Conservation (phyloP, 2,888 invertebrate species). For the Eupeodes latifasciatus region DNA sequence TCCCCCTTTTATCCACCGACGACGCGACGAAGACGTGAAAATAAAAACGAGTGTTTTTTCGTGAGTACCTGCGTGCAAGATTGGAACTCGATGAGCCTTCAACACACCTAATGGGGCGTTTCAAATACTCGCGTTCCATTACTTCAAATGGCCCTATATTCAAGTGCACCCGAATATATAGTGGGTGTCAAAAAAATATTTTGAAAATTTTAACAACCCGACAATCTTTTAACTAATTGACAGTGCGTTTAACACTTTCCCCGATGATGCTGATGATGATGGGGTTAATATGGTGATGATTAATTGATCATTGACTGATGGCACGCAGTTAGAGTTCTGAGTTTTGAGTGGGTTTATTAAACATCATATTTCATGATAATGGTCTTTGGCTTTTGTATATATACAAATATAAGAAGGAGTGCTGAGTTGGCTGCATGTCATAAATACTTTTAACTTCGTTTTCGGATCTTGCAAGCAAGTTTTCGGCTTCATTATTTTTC, state of each 20-base stretch:
- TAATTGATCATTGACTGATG: conserved; percentile 68
- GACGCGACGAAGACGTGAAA: neutral
- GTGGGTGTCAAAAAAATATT: conserved; percentile 72
- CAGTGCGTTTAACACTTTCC: conserved; percentile 50
- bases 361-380: conserved; percentile 71
- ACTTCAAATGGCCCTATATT: conserved; percentile 1
- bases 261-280: conserved; percentile 29
- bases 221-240: conserved; percentile 67
- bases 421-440: conserved; percentile 29
- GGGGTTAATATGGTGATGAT: conserved; percentile 74
- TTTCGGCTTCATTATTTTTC: neutral
- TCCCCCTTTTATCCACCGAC: neutral
- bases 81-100: conserved; percentile 35
- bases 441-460: neutral
- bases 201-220: conserved; percentile 69
- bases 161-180: neutral
- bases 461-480: neutral
- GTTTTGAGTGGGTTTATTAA: conserved; percentile 72
- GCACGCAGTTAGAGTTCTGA: neutral
- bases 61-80: conserved; percentile 37
- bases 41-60: conserved; percentile 36
- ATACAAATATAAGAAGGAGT: conserved; percentile 26
- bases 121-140: conserved; percentile 48
- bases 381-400: neutral
- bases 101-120: conserved; percentile 63